Evolutionary conservation across 37 sponge, comb jelly and placozoan species (phyloP).

Genomic region (Spongia lamella): DNA sequence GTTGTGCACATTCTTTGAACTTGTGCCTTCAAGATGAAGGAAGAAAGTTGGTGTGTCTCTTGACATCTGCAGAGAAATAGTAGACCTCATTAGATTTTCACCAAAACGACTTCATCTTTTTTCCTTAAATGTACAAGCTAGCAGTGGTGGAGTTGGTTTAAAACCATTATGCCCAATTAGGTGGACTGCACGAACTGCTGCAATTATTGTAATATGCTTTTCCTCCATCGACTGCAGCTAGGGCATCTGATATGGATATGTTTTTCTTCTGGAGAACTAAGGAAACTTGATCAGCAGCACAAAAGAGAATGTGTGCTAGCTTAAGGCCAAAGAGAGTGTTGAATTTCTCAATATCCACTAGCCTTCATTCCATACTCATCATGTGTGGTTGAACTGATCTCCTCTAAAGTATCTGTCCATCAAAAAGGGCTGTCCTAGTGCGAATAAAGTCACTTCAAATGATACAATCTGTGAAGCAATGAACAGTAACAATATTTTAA

Average conservation of each 20-base stretch:
- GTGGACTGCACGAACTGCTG: conserved; percentile 60
- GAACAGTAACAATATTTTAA: too few relatives aligned
- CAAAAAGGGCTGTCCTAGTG: conserved; percentile 19
- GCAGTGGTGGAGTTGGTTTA: conserved; percentile 6
- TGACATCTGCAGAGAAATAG: conserved; percentile 29
- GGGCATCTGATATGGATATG: conserved; percentile 44
- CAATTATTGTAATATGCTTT: conserved; percentile 47
- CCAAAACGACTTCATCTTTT: conserved; percentile 35
- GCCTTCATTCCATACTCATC: conserved; percentile 60
- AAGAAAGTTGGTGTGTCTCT: conserved; percentile 32
- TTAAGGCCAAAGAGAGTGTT: conserved; percentile 41
- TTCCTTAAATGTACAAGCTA: conserved; percentile 19
- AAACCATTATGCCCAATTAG: conserved; percentile 62
- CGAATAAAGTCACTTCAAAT: not conserved
- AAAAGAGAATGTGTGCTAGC: conserved; percentile 32
- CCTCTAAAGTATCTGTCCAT: conserved; percentile 15
- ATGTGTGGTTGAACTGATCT: conserved; percentile 53
- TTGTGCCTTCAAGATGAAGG: conserved; percentile 51
- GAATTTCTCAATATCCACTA: conserved; percentile 39
- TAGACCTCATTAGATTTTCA: conserved; percentile 34
- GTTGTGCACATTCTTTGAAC: conserved; percentile 50
- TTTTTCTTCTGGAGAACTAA: conserved; percentile 25
- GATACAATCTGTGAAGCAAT: too few relatives aligned
- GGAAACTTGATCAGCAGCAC: conserved; percentile 48
- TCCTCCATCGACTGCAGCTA: conserved; percentile 44